A percentile compares a stretch with the other conserved stretches of the same genome.
phyloP scores from a whole-genome alignment of 2,888 invertebrate genomes.

The Sminthurides aquaticus region DNA sequence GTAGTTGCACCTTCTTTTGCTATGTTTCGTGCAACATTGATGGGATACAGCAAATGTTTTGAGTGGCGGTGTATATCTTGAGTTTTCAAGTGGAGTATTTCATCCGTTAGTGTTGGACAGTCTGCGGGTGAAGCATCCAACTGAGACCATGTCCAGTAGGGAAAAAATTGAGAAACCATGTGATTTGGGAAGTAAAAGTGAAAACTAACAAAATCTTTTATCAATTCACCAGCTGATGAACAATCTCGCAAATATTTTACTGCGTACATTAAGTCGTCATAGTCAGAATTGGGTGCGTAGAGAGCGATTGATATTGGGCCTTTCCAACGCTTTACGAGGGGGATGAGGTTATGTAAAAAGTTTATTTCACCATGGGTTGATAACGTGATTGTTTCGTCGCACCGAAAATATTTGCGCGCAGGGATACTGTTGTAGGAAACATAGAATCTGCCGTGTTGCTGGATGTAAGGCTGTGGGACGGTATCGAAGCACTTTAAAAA shows the following conservation, averaged over 20 bases:
- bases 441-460: constrained; percentile 68
- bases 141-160: background rate
- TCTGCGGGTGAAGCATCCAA: background rate
- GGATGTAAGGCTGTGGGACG: background rate
- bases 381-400: constrained; percentile 80
- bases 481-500: background rate
- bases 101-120: background rate
- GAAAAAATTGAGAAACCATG: background rate
- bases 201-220: constrained; percentile 75
- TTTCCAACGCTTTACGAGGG: constrained; percentile 76
- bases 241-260: constrained; percentile 76
- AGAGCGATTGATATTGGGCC: constrained; percentile 80
- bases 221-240: constrained; percentile 54
- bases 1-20: constrained; percentile 76
- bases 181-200: constrained; percentile 65
- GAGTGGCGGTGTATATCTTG: background rate
- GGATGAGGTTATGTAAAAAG: constrained; percentile 79
- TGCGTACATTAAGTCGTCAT: constrained; percentile 66
- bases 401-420: constrained; percentile 59
- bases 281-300: constrained; percentile 78
- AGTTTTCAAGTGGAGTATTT: background rate
- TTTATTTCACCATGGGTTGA: constrained; percentile 90
- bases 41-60: constrained; percentile 64
- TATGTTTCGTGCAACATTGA: constrained; percentile 83
- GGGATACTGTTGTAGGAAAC: constrained; percentile 77